A percentile compares a stretch with the other conserved stretches of the same genome.
These are phyloP conservation scores for Harpalus rubripes DNA, from an alignment of 2,888 invertebrate species.

Conservation along the genomic window DNA sequence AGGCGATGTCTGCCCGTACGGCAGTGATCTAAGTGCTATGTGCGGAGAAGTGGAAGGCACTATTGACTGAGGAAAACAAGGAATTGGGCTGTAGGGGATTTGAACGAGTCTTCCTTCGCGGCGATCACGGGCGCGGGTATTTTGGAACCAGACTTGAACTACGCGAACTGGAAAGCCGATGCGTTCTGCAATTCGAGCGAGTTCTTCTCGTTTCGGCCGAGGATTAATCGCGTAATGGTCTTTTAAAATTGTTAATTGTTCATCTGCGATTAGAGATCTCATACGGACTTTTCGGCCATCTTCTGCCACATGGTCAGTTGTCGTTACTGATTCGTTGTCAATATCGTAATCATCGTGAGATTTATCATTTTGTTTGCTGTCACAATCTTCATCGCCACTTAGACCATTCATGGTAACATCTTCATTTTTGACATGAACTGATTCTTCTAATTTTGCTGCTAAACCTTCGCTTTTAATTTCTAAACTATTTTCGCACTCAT, in stretches of 20 bases:
- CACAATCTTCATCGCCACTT: constrained; percentile 80
- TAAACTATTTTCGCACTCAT: constrained; percentile 84
- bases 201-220: constrained; percentile 95
- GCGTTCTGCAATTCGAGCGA: constrained; percentile 91
- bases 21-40: constrained; percentile 68
- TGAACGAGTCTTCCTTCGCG: constrained; percentile 82
- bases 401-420: constrained; percentile 79
- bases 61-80: constrained; percentile 70
- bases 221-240: constrained; percentile 94
- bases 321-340: constrained; percentile 79
- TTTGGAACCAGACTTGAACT: constrained; percentile 98
- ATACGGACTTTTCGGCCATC: constrained; percentile 91
- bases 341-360: constrained; percentile 80
- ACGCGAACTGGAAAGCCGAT: constrained; percentile 88
- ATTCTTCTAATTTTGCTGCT: constrained; percentile 88
- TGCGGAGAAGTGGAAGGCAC: constrained; percentile 74
- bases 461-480: constrained; percentile 85
- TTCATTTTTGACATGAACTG: constrained; percentile 79
- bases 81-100: constrained; percentile 76
- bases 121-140: constrained; percentile 93
- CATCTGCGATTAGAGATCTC: constrained; percentile 95
- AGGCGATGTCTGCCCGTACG: constrained; percentile 69
- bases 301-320: constrained; percentile 77
- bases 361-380: constrained; percentile 76
- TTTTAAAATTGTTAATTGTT: constrained; percentile 93